phyloP scores from a whole-genome alignment of 1,140 invertebrate genomes.

The Eriosoma lanigerum region DNA sequence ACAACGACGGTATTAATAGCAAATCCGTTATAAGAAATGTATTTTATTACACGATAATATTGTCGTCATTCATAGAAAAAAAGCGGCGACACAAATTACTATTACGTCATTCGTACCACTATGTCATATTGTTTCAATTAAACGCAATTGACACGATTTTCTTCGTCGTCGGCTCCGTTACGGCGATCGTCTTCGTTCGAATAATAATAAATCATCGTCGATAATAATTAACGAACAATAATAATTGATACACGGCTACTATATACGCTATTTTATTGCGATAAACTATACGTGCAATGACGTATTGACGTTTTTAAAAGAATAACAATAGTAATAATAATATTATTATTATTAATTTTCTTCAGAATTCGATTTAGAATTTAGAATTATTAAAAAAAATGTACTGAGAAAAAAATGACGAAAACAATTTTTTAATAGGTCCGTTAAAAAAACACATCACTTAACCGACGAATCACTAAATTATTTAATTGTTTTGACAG shows the following conservation, averaged over 20 bases:
- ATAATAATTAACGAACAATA: not conserved
- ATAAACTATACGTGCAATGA: not conserved
- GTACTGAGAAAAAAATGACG: no score
- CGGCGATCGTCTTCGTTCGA: no score
- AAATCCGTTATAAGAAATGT: not conserved
- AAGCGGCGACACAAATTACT: not conserved
- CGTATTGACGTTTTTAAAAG: not conserved
- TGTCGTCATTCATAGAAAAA: not conserved
- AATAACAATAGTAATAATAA: not conserved
- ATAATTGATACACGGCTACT: not conserved
- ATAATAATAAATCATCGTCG: constrained; percentile 1
- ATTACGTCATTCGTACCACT: constrained; percentile 17
- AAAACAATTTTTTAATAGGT: no score
- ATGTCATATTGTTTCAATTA: constrained; percentile 40
- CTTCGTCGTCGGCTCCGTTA: not conserved
- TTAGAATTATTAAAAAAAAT: no score
- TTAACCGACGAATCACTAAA: no score
- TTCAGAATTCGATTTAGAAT: no score
- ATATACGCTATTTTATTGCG: not conserved
- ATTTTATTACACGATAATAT: not conserved
- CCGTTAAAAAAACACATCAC: no score
- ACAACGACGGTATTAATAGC: not conserved
- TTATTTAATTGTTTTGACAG: no score
- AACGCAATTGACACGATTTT: constrained; percentile 31
- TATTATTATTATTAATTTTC: not conserved